A percentile compares a stretch with the other conserved stretches of the same genome.
phyloP scores from a whole-genome alignment of 2,797 vertebrate genomes.

The Coendou prehensilis region DNA sequence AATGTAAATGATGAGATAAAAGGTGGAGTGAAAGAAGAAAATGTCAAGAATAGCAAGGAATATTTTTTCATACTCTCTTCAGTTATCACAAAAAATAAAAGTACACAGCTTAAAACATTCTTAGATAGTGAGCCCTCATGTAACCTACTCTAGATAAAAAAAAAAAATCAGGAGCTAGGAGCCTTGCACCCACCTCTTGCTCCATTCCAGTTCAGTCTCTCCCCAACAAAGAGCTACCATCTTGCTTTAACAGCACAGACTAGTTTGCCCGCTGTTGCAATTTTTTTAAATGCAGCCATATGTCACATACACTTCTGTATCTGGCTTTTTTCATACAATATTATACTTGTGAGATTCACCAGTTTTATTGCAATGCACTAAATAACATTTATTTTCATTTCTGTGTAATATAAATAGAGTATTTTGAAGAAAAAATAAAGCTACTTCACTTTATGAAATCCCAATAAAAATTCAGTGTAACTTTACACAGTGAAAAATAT shows the following conservation, averaged over 20 bases:
- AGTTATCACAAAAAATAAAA: neutral
- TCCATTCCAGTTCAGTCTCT: neutral
- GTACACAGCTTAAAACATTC: neutral
- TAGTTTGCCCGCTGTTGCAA: neutral
- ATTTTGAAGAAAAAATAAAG: neutral
- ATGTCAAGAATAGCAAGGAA: neutral
- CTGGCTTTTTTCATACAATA: neutral
- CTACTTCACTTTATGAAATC: neutral
- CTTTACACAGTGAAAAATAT: neutral
- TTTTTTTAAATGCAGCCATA: constrained; percentile 7
- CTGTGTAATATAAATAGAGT: neutral
- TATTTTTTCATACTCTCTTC: neutral
- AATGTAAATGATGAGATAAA: neutral
- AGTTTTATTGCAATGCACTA: neutral
- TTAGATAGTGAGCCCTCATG: neutral
- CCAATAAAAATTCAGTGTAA: neutral
- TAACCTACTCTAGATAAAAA: neutral
- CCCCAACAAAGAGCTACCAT: neutral
- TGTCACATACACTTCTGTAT: neutral
- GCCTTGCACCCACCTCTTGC: neutral
- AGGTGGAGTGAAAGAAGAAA: neutral
- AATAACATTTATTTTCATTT: neutral
- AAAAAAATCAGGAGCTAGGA: neutral
- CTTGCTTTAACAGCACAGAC: neutral
- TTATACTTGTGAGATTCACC: neutral